Base-by-base conservation (phyloP, 2,113 vertebrate genomes). In the Macquaria australasica region DNA sequence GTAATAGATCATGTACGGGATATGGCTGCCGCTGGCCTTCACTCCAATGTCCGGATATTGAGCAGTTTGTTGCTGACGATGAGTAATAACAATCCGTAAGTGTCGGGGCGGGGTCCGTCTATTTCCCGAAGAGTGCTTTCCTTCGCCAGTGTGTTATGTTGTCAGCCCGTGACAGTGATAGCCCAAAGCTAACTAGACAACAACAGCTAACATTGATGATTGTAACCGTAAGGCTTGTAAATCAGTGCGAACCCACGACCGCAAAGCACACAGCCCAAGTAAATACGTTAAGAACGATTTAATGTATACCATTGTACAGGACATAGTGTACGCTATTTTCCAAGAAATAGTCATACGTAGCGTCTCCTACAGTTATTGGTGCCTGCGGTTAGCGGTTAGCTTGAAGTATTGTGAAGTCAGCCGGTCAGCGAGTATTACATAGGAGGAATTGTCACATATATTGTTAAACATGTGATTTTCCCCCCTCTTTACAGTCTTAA, bases 11-110 rank as follows among this genome's bases (percentile, higher is more conserved):
- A 99, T 75, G 98, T 99, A 8, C 97, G 98, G 56, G 98, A 99
- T 76, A 99, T 99, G 98, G 97, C 98, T 16, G 94, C 97, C 20
- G 97, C 98, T 3, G 98, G 98, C 41, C 97, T 99, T n/a, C 97
- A 99, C 92, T 99, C 98, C 2, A 99, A 99, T 72, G 98, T 99
- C 87, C 97, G 98, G 82, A 95, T 99, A 39, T 92, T 99, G 88
- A 99, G 98, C 95, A 98, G 98, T 90, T 93, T 99, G 80, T 92
- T 99, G 71, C 95, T 99, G 69, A 99, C 98, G 23, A 99, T 99
- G 98, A 99, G 98, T 90, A 98, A 97, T 94, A 99, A 99, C 92
- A 99, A 98, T 92, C 97, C 98, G 98, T 99, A 96, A 97, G 98
- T 59, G 11, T n/a, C 50, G 16, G 14, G n/a, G 6, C 31, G 60